Conservation (phyloP, 1,140 invertebrate species). For the Latrodectus geometricus region DNA sequence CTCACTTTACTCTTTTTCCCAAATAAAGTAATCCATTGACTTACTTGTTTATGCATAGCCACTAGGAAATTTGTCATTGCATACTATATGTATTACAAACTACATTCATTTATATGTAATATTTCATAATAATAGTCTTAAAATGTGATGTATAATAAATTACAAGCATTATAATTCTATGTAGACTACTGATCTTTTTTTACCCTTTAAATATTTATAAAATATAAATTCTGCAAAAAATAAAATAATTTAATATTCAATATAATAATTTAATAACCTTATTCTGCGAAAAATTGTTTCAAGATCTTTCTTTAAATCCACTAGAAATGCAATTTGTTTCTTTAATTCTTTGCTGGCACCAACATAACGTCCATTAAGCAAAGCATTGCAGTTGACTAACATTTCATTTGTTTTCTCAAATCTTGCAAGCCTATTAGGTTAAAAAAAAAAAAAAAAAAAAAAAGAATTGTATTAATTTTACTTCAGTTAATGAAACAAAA, state of each 20-base stretch:
- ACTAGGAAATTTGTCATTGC: too few relatives aligned
- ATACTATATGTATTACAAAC: too few relatives aligned
- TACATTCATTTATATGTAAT: not conserved
- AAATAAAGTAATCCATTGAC: too few relatives aligned
- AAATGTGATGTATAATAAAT: not conserved
- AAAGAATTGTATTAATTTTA: constrained; percentile 44
- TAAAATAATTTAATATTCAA: too few relatives aligned
- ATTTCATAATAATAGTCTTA: not conserved
- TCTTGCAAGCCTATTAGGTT: constrained; percentile 82
- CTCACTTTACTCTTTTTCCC: too few relatives aligned
- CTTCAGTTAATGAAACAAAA: too few relatives aligned
- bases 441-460: constrained; percentile 48
- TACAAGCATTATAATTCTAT: not conserved
- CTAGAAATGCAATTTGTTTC: constrained; percentile 84
- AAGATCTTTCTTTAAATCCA: constrained; percentile 76
- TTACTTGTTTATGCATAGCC: too few relatives aligned
- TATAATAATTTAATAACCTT: constrained; percentile 67
- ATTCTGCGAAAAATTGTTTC: constrained; percentile 75
- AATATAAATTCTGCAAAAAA: not conserved
- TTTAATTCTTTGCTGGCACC: constrained; percentile 87
- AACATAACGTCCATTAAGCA: constrained; percentile 84
- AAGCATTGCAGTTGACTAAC: constrained; percentile 92
- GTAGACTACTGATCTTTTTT: not conserved
- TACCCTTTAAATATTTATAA: not conserved
- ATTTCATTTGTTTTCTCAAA: constrained; percentile 99